Base-by-base conservation (phyloP, 2,888 invertebrate genomes). In the Sylvicola cinctus region DNA sequence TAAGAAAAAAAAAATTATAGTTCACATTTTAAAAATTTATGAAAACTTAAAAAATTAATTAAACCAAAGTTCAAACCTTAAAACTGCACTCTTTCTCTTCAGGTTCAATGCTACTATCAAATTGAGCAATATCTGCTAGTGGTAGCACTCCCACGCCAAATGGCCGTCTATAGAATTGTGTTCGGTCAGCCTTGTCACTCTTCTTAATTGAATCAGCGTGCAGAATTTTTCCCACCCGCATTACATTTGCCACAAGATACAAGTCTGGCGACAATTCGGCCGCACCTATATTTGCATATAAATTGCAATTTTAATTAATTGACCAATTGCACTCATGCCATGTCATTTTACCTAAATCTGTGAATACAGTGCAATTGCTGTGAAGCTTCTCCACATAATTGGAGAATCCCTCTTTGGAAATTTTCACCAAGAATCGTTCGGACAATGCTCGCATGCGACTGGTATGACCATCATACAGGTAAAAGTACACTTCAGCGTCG, bases 361-460 rank as follows among this genome's bases (percentile, higher is more conserved):
- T 84, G 54, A 90, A 90, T 37, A 90, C 71, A 15, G 85, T 85
- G 52, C 84, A 84, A 54, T 84, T 84, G 47, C 79, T 80, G 52
- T 84, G 78, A 45, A 85, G 58, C 49, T 84, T 77, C 48, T 87
- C 85, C 40, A 84, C 73, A 53, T 87, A 83, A 55, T 81, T 81
- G 12, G 85, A 80, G 58, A 85, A 83, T 11, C 87, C 88, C 48
- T 87, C 84, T 55, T 83, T 81, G 42, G 81, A 80, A 55, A 88
- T 80, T 53, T 74, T 71, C 45, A 90, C 83, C 49, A 88, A 65
- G 61, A 87, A 90, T 41, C 88, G 65, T 58, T 91, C 91, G 36
- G 88, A 85, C 39, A 90, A 63, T 42, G 80, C 83, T 46, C 74
- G 76, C 46, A 67, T 70, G 46, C 74, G 69, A 44, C 70, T 68